These are phyloP conservation scores for Rhea pennata DNA, from an alignment of 2,113 vertebrate genomes.

Conservation along the genomic window DNA sequence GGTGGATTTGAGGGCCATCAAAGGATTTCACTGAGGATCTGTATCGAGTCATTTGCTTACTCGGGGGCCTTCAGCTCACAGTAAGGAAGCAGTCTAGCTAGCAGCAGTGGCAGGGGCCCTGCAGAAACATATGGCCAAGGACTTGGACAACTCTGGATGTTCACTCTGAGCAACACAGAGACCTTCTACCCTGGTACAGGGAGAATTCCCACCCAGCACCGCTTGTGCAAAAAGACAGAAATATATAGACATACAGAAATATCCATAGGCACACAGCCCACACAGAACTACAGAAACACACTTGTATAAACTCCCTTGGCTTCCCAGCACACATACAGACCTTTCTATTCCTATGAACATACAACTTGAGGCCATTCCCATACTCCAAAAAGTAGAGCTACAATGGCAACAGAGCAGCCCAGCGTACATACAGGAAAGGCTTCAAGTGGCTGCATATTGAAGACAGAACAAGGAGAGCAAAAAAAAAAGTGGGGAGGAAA, in stretches of 20 bases:
- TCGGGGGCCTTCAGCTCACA: accelerated
- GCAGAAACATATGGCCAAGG: not conserved
- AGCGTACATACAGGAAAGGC: not conserved
- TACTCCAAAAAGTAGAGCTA: not conserved
- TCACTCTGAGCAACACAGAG: not conserved
- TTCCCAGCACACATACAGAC: not conserved
- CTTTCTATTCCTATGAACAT: not conserved
- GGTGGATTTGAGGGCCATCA: not conserved
- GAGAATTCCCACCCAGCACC: not conserved
- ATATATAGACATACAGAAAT: not conserved
- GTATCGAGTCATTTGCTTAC: not conserved
- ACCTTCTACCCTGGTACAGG: not conserved
- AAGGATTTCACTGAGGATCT: not conserved
- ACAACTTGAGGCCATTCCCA: not conserved
- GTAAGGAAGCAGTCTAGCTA: not conserved
- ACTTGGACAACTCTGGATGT: not conserved
- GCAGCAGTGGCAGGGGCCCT: accelerated
- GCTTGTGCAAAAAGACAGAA: not conserved
- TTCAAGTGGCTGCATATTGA: not conserved
- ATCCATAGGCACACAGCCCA: accelerated
- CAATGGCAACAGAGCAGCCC: not conserved
- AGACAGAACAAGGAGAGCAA: not conserved
- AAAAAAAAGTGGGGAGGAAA: not conserved
- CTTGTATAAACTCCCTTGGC: accelerated
- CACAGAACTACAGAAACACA: not conserved